phyloP scores from a whole-genome alignment of 2,113 vertebrate genomes.

The Nicator chloris region DNA sequence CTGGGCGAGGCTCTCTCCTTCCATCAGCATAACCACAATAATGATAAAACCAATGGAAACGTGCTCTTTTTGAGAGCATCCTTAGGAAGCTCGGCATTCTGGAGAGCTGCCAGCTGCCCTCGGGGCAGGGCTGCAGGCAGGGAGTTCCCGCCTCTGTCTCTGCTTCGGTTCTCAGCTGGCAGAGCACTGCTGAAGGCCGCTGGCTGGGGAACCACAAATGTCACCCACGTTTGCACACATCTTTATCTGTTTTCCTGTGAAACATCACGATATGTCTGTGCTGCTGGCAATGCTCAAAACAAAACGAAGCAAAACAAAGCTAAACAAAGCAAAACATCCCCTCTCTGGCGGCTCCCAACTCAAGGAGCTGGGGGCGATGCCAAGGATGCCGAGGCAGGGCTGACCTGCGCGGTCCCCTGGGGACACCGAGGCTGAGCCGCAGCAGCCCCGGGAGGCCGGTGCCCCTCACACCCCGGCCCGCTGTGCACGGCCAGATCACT shows the following conservation, averaged over 20 bases:
- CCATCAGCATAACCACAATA: background rate
- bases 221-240: background rate
- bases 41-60: background rate
- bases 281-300: background rate
- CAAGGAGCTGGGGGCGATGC: background rate
- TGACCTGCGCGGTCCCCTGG: background rate
- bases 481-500: background rate
- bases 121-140: background rate
- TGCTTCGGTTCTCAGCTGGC: background rate
- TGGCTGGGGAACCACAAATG: background rate
- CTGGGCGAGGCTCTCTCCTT: background rate
- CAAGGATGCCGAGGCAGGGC: background rate
- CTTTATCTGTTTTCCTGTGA: background rate
- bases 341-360: background rate
- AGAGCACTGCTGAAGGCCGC: background rate
- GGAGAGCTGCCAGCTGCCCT: background rate
- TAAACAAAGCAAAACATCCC: background rate
- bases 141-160: background rate
- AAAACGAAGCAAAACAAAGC: background rate
- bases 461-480: background rate
- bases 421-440: background rate
- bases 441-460: accelerated
- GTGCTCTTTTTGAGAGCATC: background rate
- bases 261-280: background rate
- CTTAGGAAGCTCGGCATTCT: background rate